Evolutionary conservation across 2,797 vertebrate genomes (phyloP).

Genomic region (Sardinella longiceps): DNA sequence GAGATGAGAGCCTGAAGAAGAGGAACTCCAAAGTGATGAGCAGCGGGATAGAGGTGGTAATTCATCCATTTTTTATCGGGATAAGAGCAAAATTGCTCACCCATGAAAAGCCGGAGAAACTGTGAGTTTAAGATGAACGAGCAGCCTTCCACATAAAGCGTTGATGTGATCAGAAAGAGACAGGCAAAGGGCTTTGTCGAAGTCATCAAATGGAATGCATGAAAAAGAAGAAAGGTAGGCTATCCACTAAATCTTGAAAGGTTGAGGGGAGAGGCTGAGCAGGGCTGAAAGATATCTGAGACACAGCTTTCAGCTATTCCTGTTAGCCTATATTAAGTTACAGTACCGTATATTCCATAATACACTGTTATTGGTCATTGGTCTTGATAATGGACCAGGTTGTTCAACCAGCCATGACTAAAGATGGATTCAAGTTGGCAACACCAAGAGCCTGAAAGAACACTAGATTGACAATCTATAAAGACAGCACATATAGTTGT

Average conservation of each 20-base stretch:
- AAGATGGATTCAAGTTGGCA: not conserved
- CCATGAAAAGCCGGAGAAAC: not conserved
- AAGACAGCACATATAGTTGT: not conserved
- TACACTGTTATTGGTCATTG: not conserved
- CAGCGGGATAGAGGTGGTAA: not conserved
- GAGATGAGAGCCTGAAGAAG: not conserved
- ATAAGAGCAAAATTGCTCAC: not conserved
- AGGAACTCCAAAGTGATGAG: not conserved
- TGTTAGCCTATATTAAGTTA: not conserved
- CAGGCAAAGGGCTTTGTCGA: not conserved
- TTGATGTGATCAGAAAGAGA: not conserved
- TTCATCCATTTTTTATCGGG: constrained; percentile 5
- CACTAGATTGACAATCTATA: not conserved
- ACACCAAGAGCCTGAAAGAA: not conserved
- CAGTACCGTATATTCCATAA: not conserved
- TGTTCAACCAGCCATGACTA: not conserved
- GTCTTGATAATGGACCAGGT: too few species aligned
- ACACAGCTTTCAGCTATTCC: not conserved
- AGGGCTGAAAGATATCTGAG: not conserved
- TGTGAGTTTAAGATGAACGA: not conserved
- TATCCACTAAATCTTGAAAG: not conserved
- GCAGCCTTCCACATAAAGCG: not conserved
- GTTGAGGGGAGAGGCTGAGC: not conserved
- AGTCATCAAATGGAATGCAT: not conserved
- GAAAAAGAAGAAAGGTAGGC: not conserved